These are phyloP conservation scores for Apamea monoglypha DNA, from an alignment of 2,888 invertebrate genomes.

Conservation along the genomic window DNA sequence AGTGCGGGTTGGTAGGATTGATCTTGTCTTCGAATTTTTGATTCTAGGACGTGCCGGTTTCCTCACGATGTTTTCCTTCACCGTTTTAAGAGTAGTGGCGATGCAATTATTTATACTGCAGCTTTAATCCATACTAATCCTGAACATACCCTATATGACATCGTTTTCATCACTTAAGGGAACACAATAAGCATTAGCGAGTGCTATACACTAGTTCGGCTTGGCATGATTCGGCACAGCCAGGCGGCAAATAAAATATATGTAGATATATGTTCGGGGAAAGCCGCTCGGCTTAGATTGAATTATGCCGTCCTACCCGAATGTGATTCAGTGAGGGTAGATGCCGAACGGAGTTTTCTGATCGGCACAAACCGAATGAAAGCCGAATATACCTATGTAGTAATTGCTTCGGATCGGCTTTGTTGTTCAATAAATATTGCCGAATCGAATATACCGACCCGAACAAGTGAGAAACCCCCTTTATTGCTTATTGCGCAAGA, in stretches of 20 bases:
- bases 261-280: neutral
- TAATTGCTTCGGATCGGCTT: neutral
- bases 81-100: neutral
- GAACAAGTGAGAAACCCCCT: neutral
- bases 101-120: neutral
- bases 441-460: neutral
- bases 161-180: neutral
- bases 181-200: neutral
- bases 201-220: neutral
- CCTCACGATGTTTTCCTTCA: neutral
- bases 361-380: neutral
- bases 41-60: neutral
- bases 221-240: neutral
- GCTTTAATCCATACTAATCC: neutral
- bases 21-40: neutral
- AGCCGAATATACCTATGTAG: neutral
- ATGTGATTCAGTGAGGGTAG: neutral
- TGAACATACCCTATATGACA: neutral
- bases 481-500: conserved; percentile 18
- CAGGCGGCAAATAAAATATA: neutral
- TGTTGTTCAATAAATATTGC: neutral
- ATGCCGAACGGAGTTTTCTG: neutral
- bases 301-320: no score
- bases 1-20: neutral
- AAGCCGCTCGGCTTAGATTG: neutral